Percentiles rank a stretch among this genome's conserved stretches.
phyloP scores from a whole-genome alignment of 2,888 invertebrate genomes.

The Hetaerina titia region DNA sequence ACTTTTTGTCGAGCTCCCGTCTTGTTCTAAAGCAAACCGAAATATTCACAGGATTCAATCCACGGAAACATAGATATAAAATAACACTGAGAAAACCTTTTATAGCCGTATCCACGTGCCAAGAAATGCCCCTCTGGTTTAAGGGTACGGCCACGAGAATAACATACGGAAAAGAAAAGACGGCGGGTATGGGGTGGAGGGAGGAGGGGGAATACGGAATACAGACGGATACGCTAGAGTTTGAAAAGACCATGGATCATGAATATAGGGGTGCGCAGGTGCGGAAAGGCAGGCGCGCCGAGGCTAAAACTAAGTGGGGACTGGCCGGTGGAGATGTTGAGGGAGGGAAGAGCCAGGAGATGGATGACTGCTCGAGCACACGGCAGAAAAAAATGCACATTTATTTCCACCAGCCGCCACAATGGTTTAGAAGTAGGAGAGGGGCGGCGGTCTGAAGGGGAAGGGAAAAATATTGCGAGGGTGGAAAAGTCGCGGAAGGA shows the following conservation, averaged over 20 bases:
- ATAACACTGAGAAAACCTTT: too few species aligned
- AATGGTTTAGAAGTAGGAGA: background rate
- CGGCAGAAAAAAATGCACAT: constrained; percentile 24
- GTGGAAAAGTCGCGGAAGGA: background rate
- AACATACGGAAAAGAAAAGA: background rate
- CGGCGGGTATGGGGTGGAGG: background rate
- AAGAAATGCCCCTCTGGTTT: too few species aligned
- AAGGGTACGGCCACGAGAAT: too few species aligned
- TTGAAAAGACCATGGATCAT: background rate
- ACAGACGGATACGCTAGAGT: background rate
- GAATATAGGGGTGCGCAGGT: background rate
- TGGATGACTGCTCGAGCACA: constrained; percentile 26
- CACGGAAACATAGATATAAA: too few species aligned
- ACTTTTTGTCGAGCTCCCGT: too few species aligned
- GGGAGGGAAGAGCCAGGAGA: background rate
- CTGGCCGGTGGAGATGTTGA: background rate
- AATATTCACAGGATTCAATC: too few species aligned
- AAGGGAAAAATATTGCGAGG: background rate
- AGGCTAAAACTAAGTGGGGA: background rate
- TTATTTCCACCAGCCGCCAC: constrained; percentile 28
- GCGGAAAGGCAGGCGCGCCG: background rate
- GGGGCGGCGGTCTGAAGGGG: background rate
- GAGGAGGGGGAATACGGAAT: background rate
- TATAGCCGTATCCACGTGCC: too few species aligned
- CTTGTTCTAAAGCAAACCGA: too few species aligned